Evolutionary conservation across 2,888 invertebrate species (phyloP).

Genomic region (Diaphora mendica): DNA sequence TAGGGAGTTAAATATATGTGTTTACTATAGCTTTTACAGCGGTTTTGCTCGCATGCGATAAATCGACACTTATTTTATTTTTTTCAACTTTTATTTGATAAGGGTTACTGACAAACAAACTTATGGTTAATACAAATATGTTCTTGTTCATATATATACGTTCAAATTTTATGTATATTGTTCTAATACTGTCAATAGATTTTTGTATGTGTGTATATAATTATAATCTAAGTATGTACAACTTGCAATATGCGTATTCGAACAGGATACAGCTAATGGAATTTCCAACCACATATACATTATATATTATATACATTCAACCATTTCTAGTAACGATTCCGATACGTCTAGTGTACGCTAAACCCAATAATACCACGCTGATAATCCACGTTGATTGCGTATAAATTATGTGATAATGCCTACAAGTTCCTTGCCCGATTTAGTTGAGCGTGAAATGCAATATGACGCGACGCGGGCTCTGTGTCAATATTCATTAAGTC

Average conservation of each 20-base stretch:
- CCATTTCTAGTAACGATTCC: not conserved
- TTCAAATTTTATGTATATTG: no score
- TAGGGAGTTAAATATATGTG: not conserved
- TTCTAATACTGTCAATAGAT: no score
- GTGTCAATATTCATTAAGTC: conserved; percentile 27
- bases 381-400: not conserved
- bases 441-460: conserved; percentile 21
- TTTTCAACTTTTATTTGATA: no score
- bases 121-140: no score
- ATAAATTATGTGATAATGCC: conserved; percentile 9
- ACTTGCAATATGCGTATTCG: not conserved
- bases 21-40: no score
- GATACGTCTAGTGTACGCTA: not conserved
- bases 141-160: no score
- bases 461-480: conserved; percentile 16
- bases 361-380: not conserved
- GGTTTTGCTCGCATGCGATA: no score
- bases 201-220: not conserved
- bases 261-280: not conserved
- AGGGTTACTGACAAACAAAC: no score
- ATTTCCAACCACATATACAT: not conserved
- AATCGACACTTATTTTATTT: no score
- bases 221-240: not conserved
- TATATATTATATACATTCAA: not conserved
- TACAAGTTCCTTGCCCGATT: not conserved